Evolutionary conservation across 2,888 invertebrate species (phyloP).

Genomic region (Oxycera nigricornis): DNA sequence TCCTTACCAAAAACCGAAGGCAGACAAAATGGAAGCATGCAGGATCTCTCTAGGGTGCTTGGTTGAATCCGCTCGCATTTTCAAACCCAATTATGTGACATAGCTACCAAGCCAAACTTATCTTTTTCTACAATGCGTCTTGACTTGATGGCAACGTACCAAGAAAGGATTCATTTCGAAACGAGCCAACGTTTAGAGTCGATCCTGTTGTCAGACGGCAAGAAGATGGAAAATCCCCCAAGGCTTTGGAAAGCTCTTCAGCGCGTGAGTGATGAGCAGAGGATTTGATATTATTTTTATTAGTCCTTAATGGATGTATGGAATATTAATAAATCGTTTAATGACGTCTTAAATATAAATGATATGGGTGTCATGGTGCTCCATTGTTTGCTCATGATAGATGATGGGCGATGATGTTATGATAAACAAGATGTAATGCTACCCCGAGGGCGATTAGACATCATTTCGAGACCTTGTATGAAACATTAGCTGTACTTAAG

Average conservation of each 20-base stretch:
- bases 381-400: constrained; percentile 18
- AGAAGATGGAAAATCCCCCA: constrained; percentile 1
- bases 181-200: not conserved
- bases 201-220: not conserved
- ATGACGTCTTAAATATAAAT: constrained; percentile 36
- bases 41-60: not conserved
- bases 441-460: constrained; percentile 1
- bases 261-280: constrained; percentile 8
- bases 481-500: too few relatives aligned
- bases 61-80: not conserved
- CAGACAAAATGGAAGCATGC: not conserved
- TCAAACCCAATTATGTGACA: constrained; percentile 24
- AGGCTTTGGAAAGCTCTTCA: not conserved
- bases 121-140: not conserved
- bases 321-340: constrained; percentile 40
- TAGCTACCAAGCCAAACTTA: not conserved
- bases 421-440: not conserved
- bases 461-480: too few relatives aligned
- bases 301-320: constrained; percentile 35
- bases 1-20: not conserved
- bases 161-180: not conserved
- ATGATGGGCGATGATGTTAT: constrained; percentile 19
- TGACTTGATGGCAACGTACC: not conserved
- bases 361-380: constrained; percentile 18
- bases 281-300: constrained; percentile 34